Conservation (phyloP, 2,888 invertebrate species). For the Torymus aiolomorphi region DNA sequence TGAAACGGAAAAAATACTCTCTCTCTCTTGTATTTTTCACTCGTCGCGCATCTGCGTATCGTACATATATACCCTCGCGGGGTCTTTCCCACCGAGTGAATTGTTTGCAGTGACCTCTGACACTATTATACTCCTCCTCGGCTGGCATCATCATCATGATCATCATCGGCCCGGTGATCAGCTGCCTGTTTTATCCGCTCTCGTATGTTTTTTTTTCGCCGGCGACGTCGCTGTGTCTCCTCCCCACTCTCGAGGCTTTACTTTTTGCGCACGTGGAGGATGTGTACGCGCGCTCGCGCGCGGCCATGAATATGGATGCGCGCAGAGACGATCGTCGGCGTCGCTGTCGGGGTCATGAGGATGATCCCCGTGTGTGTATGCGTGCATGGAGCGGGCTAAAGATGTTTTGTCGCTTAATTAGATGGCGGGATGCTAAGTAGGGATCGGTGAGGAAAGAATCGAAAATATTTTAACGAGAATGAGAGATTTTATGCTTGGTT, state of each 20-base stretch:
- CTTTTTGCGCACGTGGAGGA: no score
- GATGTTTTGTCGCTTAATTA: no score
- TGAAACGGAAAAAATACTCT: no score
- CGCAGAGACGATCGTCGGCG: slow-evolving; percentile 54
- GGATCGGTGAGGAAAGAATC: background rate
- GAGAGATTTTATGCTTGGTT: no score
- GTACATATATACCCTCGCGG: slow-evolving; percentile 4
- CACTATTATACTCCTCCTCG: slow-evolving; percentile 62
- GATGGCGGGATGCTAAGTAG: no score
- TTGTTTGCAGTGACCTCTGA: slow-evolving; percentile 74
- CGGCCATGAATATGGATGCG: slow-evolving; percentile 69
- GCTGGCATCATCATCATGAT: slow-evolving; percentile 68
- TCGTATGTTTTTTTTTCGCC: no score
- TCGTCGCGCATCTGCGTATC: slow-evolving; percentile 20
- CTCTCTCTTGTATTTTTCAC: background rate
- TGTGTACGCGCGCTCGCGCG: slow-evolving; percentile 5
- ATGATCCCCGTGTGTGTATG: background rate
- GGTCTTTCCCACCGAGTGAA: slow-evolving; percentile 72
- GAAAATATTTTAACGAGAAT: no score
- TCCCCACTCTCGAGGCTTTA: no score
- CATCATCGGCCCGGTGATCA: slow-evolving; percentile 16
- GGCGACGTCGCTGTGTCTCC: no score
- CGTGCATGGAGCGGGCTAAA: no score
- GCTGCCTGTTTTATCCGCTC: no score
- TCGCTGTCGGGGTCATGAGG: background rate